These are phyloP conservation scores for Araneus ventricosus DNA, from an alignment of 1,140 invertebrate genomes.

Conservation along the genomic window DNA sequence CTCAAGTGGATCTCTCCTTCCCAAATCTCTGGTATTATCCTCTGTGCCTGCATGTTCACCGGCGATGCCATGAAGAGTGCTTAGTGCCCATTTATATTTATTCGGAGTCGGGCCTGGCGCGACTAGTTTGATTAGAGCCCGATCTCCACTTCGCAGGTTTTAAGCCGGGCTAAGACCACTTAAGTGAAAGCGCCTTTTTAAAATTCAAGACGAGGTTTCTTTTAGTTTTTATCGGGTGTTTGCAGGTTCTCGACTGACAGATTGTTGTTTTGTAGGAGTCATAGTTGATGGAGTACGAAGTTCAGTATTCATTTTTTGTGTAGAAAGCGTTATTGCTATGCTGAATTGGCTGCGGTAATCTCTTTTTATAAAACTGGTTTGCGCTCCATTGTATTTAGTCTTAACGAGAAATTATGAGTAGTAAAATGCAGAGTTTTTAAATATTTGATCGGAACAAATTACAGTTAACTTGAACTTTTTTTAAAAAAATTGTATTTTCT, in stretches of 20 bases:
- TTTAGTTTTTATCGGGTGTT: not conserved
- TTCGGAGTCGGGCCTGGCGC: constrained; percentile 9
- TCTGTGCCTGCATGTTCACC: not conserved
- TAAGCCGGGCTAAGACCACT: constrained; percentile 52
- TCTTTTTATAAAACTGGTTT: no score
- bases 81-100: constrained; percentile 49
- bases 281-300: no score
- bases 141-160: not conserved
- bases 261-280: not conserved
- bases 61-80: not conserved
- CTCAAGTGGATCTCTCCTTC: constrained; percentile 9
- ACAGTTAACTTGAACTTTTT: no score
- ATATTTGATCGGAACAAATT: no score
- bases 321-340: no score
- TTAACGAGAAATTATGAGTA: no score
- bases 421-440: no score
- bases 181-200: constrained; percentile 11
- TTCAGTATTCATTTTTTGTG: no score
- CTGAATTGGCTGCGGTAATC: no score
- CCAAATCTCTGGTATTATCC: constrained; percentile 52
- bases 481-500: no score
- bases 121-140: constrained; percentile 15
- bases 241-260: not conserved
- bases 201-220: not conserved
- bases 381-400: no score